Evolutionary conservation across 1,140 invertebrate genomes (phyloP).

Genomic region (Tetraneura akinire): DNA sequence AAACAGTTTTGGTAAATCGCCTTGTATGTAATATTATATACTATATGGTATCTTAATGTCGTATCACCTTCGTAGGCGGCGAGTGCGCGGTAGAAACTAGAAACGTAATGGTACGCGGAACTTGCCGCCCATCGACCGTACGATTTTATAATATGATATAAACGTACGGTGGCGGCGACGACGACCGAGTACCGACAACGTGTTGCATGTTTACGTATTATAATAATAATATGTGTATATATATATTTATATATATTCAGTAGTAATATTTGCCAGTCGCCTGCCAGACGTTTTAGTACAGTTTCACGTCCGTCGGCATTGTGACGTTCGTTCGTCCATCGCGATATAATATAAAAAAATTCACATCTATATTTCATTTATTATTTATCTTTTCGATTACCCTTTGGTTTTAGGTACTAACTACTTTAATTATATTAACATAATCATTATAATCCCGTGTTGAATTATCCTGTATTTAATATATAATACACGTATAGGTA

Average conservation of each 20-base stretch:
- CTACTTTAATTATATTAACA: too few relatives aligned
- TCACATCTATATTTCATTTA: neutral
- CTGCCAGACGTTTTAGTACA: neutral
- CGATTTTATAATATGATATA: neutral
- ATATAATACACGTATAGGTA: neutral
- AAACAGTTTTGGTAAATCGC: too few relatives aligned
- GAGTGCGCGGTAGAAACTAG: constrained; percentile 12
- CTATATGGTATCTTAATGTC: too few relatives aligned
- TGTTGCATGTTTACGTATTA: constrained; percentile 45
- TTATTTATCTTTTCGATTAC: too few relatives aligned
- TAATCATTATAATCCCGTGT: too few relatives aligned
- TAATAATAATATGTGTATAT: too few relatives aligned
- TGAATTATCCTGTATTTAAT: neutral
- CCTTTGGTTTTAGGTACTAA: too few relatives aligned
- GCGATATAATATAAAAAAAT: neutral
- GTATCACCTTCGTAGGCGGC: neutral
- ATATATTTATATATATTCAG: too few relatives aligned
- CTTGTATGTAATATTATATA: too few relatives aligned
- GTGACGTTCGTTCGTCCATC: neutral
- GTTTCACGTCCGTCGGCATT: neutral
- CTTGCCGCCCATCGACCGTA: neutral
- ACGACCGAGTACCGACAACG: constrained; percentile 41
- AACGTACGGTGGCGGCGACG: neutral
- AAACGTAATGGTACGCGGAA: constrained; percentile 21
- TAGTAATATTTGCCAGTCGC: neutral